Conservation (phyloP, 2,113 vertebrate genomes). For the Narcine bancroftii region DNA sequence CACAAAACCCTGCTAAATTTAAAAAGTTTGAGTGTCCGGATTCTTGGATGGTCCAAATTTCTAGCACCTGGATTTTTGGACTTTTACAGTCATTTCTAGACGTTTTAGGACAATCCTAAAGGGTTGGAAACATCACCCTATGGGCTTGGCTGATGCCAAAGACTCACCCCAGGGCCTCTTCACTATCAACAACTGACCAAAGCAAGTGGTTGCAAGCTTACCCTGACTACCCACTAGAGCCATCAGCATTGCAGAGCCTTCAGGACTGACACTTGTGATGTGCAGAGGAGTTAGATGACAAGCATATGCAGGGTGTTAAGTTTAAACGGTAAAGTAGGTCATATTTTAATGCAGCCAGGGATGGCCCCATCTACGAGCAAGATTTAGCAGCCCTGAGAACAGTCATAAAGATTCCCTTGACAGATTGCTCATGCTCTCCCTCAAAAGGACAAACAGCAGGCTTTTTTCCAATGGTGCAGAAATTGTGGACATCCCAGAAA, state of each 20-base stretch:
- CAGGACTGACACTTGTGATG: neutral
- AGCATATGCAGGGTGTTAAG: neutral
- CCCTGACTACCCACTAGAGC: neutral
- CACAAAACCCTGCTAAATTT: too few species aligned
- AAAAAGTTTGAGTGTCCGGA: too few species aligned
- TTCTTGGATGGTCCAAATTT: too few species aligned
- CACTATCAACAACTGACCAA: neutral
- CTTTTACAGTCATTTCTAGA: too few species aligned
- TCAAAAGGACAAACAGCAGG: neutral
- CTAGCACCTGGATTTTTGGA: too few species aligned
- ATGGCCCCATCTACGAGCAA: neutral
- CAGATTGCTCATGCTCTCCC: neutral
- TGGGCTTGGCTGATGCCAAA: neutral
- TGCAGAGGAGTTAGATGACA: neutral
- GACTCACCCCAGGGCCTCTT: neutral
- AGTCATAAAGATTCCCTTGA: neutral
- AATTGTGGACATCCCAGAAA: neutral
- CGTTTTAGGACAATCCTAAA: neutral
- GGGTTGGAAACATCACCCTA: neutral
- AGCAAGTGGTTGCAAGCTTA: neutral
- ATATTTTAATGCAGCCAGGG: neutral
- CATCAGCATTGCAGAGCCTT: neutral
- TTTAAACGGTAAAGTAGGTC: neutral
- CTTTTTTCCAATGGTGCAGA: neutral
- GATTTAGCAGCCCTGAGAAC: neutral